Percentiles rank a stretch among this genome's conserved stretches.
phyloP scores from a whole-genome alignment of 2,113 vertebrate species.

The Poecile atricapillus region DNA sequence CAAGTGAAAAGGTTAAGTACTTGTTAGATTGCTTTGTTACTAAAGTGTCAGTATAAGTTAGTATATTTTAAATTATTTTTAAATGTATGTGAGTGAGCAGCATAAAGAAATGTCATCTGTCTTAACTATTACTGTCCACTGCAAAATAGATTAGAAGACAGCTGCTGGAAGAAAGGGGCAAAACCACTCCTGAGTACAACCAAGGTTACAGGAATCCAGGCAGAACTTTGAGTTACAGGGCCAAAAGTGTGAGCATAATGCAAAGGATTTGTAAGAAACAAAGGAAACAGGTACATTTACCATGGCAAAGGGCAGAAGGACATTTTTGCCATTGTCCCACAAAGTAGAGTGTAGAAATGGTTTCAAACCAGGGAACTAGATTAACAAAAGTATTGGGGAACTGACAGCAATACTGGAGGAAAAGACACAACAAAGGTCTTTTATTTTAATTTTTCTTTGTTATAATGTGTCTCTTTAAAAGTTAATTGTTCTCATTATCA shows the following conservation, averaged over 20 bases:
- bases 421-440: background rate
- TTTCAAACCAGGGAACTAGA: background rate
- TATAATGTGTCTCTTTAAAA: background rate
- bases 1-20: background rate
- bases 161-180: background rate
- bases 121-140: background rate
- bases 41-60: background rate
- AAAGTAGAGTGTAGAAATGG: background rate
- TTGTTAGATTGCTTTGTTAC: background rate
- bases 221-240: background rate
- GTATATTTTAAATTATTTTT: background rate
- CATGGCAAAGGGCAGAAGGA: background rate
- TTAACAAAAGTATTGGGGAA: background rate
- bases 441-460: background rate
- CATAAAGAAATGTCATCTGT: background rate
- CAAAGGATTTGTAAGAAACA: background rate
- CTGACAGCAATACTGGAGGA: background rate
- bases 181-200: background rate
- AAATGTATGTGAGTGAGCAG: background rate
- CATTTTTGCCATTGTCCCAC: background rate
- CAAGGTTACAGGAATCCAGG: background rate
- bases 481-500: background rate
- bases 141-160: background rate
- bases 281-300: background rate
- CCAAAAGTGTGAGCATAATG: rapidly evolving